A percentile compares a stretch with the other conserved stretches of the same genome.
Evolutionary conservation across 2,797 vertebrate species (phyloP).

Genomic region (Rhinichthys osculus): DNA sequence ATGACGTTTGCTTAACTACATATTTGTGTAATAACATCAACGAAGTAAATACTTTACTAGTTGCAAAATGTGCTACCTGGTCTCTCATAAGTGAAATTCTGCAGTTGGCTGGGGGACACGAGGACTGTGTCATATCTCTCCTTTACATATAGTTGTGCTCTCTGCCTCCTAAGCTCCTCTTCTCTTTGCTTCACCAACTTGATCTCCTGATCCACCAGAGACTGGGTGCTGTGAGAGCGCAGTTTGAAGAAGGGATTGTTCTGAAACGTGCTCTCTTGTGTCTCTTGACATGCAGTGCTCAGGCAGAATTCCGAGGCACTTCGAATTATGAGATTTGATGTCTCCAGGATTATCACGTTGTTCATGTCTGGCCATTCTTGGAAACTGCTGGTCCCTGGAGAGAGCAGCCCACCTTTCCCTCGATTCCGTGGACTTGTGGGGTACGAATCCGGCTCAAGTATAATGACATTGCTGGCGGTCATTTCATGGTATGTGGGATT

Average conservation of each 20-base stretch:
- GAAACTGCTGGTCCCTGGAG: constrained; percentile 54
- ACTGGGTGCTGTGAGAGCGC: constrained; percentile 80
- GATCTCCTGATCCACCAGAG: constrained; percentile 83
- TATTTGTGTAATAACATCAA: not conserved
- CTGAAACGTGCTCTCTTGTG: constrained; percentile 79
- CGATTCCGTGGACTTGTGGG: constrained; percentile 57
- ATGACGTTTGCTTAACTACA: not conserved
- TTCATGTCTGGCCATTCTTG: constrained; percentile 66
- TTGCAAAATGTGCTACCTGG: constrained; percentile 47
- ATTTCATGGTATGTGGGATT: constrained; percentile 73
- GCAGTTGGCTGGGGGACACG: constrained; percentile 71
- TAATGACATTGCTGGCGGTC: constrained; percentile 77
- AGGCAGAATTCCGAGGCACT: constrained; percentile 81
- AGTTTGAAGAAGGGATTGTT: constrained; percentile 86
- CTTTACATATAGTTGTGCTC: constrained; percentile 73
- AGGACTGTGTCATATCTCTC: constrained; percentile 69
- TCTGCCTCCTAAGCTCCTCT: constrained; percentile 80
- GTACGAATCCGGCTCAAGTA: constrained; percentile 74
- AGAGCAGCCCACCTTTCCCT: constrained; percentile 52
- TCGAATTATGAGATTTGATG: constrained; percentile 81
- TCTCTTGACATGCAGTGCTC: constrained; percentile 74
- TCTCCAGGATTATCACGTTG: constrained; percentile 80
- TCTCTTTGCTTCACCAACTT: constrained; percentile 80
- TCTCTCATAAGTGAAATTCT: constrained; percentile 65
- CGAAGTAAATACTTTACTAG: not conserved